A percentile compares a stretch with the other conserved stretches of the same genome.
phyloP scores from a whole-genome alignment of 2,113 vertebrate species.

The Synchiropus splendidus region DNA sequence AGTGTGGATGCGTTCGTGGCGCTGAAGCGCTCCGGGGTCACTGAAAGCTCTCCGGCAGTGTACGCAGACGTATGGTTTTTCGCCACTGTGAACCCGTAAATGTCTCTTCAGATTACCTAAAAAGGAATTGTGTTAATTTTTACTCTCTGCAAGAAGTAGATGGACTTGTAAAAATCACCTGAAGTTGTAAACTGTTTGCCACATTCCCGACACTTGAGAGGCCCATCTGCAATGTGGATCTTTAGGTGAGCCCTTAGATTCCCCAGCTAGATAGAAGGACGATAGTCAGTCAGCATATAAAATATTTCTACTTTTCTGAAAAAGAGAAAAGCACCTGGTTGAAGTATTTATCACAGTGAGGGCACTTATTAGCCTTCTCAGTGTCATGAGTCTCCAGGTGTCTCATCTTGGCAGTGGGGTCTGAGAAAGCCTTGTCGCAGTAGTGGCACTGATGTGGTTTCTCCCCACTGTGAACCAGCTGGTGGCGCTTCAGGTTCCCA shows the following conservation, averaged over 20 bases:
- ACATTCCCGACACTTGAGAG: conserved; percentile 92
- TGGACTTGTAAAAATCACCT: too few species aligned
- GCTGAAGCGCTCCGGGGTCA: conserved; percentile 86
- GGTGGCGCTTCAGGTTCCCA: conserved; percentile 92
- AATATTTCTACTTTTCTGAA: not conserved
- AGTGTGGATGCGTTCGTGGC: conserved; percentile 93
- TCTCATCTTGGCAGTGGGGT: conserved; percentile 97
- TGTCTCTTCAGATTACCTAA: conserved; percentile 94
- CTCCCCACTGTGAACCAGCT: conserved; percentile 94
- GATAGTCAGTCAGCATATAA: not conserved
- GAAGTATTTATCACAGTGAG: conserved; percentile 94
- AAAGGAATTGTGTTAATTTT: too few species aligned
- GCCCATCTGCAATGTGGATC: conserved; percentile 87
- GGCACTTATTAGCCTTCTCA: conserved; percentile 91
- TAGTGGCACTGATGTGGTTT: conserved; percentile 94
- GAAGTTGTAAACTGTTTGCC: conserved; percentile 98
- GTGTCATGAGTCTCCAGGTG: conserved; percentile 95
- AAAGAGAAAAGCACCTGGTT: conserved; percentile 76
- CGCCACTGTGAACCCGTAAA: conserved; percentile 91
- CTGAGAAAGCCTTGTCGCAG: conserved; percentile 90
- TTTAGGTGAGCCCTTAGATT: conserved; percentile 95
- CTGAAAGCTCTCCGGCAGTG: conserved; percentile 93
- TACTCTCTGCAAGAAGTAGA: too few species aligned
- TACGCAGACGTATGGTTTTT: conserved; percentile 87
- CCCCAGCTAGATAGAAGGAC: conserved; percentile 67